phyloP scores from a whole-genome alignment of 92 coral and sea anemone species.

The Desmophyllum pertusum region DNA sequence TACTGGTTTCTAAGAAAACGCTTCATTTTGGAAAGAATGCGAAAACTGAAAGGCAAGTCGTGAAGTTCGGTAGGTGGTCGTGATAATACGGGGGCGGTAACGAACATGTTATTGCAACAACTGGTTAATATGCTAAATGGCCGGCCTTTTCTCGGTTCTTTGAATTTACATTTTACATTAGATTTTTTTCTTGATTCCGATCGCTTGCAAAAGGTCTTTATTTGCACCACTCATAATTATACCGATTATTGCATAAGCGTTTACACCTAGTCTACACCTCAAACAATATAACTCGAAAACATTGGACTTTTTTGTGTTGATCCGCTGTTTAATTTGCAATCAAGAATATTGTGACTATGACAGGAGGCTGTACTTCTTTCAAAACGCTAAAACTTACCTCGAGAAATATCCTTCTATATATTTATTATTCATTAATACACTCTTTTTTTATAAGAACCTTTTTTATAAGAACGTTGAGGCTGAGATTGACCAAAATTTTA shows the following conservation, averaged over 20 bases:
- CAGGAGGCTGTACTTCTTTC: background rate
- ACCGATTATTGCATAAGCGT: background rate
- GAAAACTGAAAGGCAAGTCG: too few relatives aligned
- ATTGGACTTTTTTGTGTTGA: background rate
- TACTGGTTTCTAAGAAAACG: constrained; percentile 61
- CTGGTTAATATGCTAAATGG: background rate
- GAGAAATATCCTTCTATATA: background rate
- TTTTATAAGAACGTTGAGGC: too few relatives aligned
- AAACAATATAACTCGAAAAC: background rate
- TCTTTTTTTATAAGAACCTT: too few relatives aligned
- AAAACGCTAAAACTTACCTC: background rate
- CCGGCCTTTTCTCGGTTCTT: background rate
- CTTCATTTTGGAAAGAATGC: constrained; percentile 55
- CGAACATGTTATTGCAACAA: background rate
- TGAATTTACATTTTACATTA: background rate
- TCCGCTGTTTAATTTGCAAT: background rate
- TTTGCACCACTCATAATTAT: background rate
- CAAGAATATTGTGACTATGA: background rate
- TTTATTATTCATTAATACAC: background rate
- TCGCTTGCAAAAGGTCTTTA: background rate
- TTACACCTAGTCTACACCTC: background rate
- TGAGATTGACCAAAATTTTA: too few relatives aligned
- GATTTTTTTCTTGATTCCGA: background rate
- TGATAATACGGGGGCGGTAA: background rate
- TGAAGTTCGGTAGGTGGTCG: constrained; percentile 3